phyloP scores from a whole-genome alignment of 1,140 invertebrate genomes.

The Penaeus japonicus region DNA sequence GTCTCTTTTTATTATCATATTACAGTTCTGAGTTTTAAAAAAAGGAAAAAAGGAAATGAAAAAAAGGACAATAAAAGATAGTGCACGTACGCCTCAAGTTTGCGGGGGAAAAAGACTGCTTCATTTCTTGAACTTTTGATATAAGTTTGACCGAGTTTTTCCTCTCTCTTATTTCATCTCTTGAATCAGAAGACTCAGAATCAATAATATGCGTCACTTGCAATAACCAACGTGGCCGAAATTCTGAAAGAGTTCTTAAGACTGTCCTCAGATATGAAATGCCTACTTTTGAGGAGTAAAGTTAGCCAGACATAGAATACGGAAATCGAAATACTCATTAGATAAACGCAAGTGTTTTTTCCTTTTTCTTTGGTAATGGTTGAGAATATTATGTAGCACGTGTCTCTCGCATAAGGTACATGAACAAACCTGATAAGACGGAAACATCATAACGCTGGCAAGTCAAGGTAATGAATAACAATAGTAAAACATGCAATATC shows the following conservation, averaged over 20 bases:
- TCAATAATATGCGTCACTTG: conserved; percentile 48
- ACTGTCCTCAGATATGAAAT: not conserved
- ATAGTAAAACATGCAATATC: no score
- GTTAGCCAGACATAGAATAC: no score
- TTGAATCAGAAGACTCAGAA: not conserved
- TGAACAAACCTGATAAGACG: no score
- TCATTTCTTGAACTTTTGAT: not conserved
- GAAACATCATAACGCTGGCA: no score
- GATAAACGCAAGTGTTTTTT: no score
- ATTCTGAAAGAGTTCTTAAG: not conserved
- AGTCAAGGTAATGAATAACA: no score
- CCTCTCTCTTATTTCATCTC: not conserved
- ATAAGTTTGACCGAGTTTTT: not conserved
- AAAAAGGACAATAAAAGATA: not conserved
- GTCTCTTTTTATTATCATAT: not conserved
- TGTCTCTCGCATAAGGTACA: no score
- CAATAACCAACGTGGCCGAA: conserved; percentile 24
- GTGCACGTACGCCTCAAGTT: not conserved
- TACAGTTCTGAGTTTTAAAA: not conserved
- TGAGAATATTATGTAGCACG: no score
- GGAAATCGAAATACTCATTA: no score
- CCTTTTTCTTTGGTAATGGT: no score
- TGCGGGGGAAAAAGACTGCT: no score
- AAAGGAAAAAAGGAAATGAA: not conserved
- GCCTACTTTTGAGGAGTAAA: no score